Evolutionary conservation across 2,113 vertebrate genomes (phyloP), one percentile per base, ranked within the genome.

Genomic region (Syrmaticus mikado): DNA sequence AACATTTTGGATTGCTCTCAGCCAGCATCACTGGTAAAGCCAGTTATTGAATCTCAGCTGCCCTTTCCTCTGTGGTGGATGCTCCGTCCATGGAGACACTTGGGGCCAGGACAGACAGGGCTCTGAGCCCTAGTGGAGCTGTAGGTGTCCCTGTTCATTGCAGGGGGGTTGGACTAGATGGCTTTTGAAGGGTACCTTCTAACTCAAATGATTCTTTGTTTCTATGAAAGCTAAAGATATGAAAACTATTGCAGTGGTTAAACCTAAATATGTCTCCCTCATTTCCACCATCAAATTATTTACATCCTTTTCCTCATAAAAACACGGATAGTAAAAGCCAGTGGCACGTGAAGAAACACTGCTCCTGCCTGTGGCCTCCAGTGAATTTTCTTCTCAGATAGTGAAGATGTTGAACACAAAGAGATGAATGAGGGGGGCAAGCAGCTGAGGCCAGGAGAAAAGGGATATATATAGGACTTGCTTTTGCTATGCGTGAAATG

Each of bases 401-500:
- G 75, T 10, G 36, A 85, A 95, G 95, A 79, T 87, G 72, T 57
- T 38, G 68, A 83, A 77, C 34, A 84, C 65, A 90, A 81, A 88
- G 65, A 80, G 70, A 87, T 8, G 75, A 90, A 92, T 81, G 68
- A 87, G 76, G 55, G 24, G 40, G 62, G 80, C 62, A 72, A 68
- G 80, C 82, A 96, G 87, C 96, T 94, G 95, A 90, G 30, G 68
- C 72, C 2, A 3, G 61, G 76, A 91, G 80, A 68, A 85, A 90
- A 62, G 11, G 57, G 88, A 80, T 61, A 91, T 77, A 90, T 91
- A 82, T 87, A 89, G 72, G 90, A 91, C 73, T 85, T 61, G 87
- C 85, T 91, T 94, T 96, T 94, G 87, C 85, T 94, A 86, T 94
- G 93, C 94, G 88, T 94, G 96, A 94, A 95, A 95, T 94, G 85